Conservation (phyloP, 2,113 vertebrate genomes). For the Pipra filicauda region DNA sequence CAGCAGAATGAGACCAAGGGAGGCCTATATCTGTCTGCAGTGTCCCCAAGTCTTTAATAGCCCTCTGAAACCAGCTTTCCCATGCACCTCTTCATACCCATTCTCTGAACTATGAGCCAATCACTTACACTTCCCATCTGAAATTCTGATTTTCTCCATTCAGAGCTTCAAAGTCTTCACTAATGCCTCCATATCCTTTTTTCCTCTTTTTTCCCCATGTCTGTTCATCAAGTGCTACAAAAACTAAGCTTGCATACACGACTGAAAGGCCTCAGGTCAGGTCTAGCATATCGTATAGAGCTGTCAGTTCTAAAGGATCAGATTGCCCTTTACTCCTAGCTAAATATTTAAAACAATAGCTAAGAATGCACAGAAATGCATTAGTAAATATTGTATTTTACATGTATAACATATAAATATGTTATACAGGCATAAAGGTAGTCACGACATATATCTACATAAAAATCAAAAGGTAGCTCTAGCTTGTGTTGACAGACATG, state of each 20-base stretch:
- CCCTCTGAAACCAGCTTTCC: neutral
- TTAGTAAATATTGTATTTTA: neutral
- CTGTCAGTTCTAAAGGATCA: neutral
- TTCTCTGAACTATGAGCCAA: neutral
- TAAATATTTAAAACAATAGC: neutral
- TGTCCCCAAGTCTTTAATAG: neutral
- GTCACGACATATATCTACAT: neutral
- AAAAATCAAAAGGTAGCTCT: neutral
- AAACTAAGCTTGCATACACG: neutral
- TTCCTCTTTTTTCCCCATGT: rapidly evolving
- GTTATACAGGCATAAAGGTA: neutral
- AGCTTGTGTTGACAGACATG: neutral
- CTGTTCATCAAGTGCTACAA: neutral
- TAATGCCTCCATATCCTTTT: neutral
- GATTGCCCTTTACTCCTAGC: neutral
- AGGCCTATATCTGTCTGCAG: neutral
- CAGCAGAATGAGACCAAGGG: neutral
- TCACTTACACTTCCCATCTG: neutral
- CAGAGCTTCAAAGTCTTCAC: neutral
- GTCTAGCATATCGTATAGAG: neutral
- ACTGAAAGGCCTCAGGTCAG: neutral
- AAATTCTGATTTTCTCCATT: neutral
- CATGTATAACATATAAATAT: too few relatives aligned
- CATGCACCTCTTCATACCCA: neutral
- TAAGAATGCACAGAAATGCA: neutral